Evolutionary conservation across 2,797 vertebrate genomes (phyloP), one percentile per base, ranked within the genome.

Genomic region (Notolepis coatsorum): DNA sequence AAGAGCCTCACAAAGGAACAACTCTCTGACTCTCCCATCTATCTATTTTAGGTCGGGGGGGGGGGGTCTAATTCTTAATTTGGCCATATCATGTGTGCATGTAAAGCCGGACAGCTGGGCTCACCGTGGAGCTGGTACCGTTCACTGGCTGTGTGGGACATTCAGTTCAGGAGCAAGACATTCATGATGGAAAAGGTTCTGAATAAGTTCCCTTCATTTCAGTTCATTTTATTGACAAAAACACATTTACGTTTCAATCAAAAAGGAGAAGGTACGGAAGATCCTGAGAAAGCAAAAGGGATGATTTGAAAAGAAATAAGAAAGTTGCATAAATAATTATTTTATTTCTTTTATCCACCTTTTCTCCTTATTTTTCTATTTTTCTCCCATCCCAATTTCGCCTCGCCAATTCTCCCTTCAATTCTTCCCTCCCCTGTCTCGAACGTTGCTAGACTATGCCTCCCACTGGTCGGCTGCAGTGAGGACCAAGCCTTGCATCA

Each of bases 141-240:
- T 18, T 8, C 38, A 3, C 24, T 3, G 2, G 42, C 23, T 24
- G n/a, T n/a, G n/a, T n/a, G n/a, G n/a, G n/a, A n/a, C n/a, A n/a
- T n/a, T n/a, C n/a, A n/a, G n/a, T n/a, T n/a, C n/a, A n/a, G n/a
- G n/a, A n/a, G n/a, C n/a, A n/a, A n/a, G n/a, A n/a, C n/a, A n/a
- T n/a, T n/a, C n/a, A n/a, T 69, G 47, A 68, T 56, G 41, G 52
- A 56, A 10, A 37, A 10, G 12, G 35, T n/a, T 37, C 10, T 33
- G 45, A 28, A n/a, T n/a, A n/a, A n/a, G 47, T 18, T 33, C 30
- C 25, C n/a, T 24, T 33, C 17, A 38, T 79, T 69, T 61, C 1
- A 46, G 54, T 47, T 61, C 6, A 45, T 61, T 91, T 85, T 87
- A 91, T 89, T 90, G 84, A 82, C 59, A 88, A 88, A 86, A 80